Evolutionary conservation across 2,797 vertebrate genomes (phyloP), one percentile per base, ranked within the genome.

Genomic region (Sparus aurata): DNA sequence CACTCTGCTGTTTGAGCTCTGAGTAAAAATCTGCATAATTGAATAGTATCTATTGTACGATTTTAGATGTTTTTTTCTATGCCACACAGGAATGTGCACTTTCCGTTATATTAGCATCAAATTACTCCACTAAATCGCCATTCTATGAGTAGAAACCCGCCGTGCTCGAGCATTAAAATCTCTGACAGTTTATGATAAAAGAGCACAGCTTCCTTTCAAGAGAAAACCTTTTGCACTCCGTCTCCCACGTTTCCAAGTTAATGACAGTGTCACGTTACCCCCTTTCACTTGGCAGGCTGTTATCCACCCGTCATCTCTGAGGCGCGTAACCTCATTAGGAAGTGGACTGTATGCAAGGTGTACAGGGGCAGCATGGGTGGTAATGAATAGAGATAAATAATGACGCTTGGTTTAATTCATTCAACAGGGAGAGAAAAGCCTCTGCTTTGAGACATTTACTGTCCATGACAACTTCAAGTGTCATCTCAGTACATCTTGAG

Each of bases 271-370:
- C 77, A 73, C 17, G 50, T 62, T 77, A 34, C 73, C 85, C 85
- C 65, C 63, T 64, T 67, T 74, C 3, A 22, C 69, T 86, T 81
- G 81, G 79, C 83, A 86, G 77, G 64, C 72, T 83, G 85, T 84
- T 83, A 87, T 82, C 82, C 81, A 79, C 80, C 82, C 83, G 72
- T 87, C 80, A 62, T 60, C 81, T 80, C 63, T 69, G 79, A 82
- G 82, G 80, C 50, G 5, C 45, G 49, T 85, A 85, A 85, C 81
- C 87, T 90, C 85, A 89, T 93, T 92, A 92, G 80, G 69, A 68
- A 84, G 87, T 81, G 76, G 77, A 87, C 84, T 84, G 30, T 75
- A 80, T 77, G 75, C 69, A 86, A 86, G 75, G 87, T 87, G 83
- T 75, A 69, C 76, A 75, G 76, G 55, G 72, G 83, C 79, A 67